Conservation (phyloP, 2,113 vertebrate species). For the Oncorhynchus tshawytscha region DNA sequence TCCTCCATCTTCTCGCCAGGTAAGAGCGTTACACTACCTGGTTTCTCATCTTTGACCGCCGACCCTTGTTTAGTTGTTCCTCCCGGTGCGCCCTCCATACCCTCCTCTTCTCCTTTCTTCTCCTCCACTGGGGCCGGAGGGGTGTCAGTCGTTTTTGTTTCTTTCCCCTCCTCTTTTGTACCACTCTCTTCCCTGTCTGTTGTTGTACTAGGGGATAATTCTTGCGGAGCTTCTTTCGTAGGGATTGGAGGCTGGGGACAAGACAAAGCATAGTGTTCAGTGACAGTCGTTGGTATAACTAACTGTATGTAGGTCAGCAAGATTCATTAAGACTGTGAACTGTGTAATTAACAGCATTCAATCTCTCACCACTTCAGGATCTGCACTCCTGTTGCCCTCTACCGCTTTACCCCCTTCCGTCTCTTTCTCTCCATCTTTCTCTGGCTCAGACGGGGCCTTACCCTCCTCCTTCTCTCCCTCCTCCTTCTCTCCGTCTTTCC, state of each 20-base stretch:
- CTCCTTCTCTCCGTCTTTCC: conserved; percentile 79
- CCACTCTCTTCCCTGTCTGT: conserved; percentile 44
- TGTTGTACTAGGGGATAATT: conserved; percentile 61
- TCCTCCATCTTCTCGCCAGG: conserved; percentile 46
- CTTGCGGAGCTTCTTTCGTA: conserved; percentile 56
- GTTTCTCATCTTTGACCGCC: conserved; percentile 73
- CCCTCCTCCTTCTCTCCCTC: conserved; percentile 64
- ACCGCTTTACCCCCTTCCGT: conserved; percentile 60
- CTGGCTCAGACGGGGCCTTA: conserved; percentile 62
- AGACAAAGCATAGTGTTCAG: background rate
- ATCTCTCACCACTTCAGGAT: conserved; percentile 62
- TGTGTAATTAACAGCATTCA: background rate
- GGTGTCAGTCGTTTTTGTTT: conserved; percentile 11
- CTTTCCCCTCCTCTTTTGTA: conserved; percentile 70
- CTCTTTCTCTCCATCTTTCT: conserved; percentile 45
- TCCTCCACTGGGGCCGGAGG: conserved; percentile 55
- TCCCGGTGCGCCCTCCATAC: conserved; percentile 51
- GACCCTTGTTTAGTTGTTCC: conserved; percentile 39
- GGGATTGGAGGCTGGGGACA: conserved; percentile 55
- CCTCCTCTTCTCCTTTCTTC: conserved; percentile 56
- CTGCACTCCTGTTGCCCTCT: conserved; percentile 45
- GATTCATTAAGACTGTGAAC: background rate
- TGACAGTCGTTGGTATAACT: background rate
- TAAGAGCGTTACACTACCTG: conserved; percentile 58
- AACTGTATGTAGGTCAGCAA: background rate